A percentile compares a stretch with the other conserved stretches of the same genome.
phyloP scores from a whole-genome alignment of 2,113 vertebrate species.

The Suricata suricatta region DNA sequence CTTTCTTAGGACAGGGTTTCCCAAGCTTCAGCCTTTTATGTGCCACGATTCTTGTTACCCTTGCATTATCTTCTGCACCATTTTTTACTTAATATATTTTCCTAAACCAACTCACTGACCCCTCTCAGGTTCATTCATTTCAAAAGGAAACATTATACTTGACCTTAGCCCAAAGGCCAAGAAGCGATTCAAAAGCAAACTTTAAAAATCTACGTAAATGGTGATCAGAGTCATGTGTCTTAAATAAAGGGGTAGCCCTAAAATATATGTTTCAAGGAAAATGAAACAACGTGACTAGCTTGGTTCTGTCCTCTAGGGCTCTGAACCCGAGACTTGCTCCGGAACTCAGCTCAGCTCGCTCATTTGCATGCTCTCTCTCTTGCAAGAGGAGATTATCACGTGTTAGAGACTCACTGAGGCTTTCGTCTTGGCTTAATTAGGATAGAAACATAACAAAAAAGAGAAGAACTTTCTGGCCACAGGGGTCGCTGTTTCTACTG shows the following conservation, averaged over 20 bases:
- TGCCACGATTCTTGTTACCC: background rate
- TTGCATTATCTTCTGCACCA: background rate
- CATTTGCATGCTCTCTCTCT: background rate
- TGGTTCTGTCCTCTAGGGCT: background rate
- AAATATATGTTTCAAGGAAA: background rate
- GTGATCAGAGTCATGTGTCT: background rate
- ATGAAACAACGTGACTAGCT: background rate
- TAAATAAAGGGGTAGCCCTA: background rate
- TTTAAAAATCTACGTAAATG: background rate
- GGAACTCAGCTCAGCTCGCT: background rate
- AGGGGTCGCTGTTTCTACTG: background rate
- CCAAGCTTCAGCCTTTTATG: background rate
- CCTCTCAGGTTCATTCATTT: background rate
- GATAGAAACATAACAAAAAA: background rate
- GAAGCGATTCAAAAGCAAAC: background rate
- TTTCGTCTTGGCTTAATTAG: conserved; percentile 24
- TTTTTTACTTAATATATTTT: background rate
- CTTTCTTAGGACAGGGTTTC: background rate
- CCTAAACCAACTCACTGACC: background rate
- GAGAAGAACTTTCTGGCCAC: background rate
- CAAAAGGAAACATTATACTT: background rate
- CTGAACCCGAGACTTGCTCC: background rate
- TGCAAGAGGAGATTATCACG: background rate
- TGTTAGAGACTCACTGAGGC: background rate
- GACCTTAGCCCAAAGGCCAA: too few species aligned